phyloP scores from a whole-genome alignment of 2,888 invertebrate species.

The Dascillus cervinus region DNA sequence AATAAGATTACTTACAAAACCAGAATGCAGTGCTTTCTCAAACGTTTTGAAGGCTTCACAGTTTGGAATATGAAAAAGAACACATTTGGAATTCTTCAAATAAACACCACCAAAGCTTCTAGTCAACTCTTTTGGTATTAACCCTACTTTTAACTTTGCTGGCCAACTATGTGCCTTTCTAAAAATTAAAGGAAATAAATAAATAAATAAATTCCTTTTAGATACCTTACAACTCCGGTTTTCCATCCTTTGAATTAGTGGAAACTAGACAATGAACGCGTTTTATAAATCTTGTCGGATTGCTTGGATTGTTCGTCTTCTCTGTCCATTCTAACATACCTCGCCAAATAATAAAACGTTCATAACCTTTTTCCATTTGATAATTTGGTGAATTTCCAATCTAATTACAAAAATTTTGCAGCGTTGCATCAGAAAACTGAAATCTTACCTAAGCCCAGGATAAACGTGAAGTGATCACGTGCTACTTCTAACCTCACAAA shows the following conservation, averaged over 20 bases:
- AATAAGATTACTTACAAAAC: conserved; percentile 63
- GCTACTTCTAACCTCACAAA: too few relatives aligned
- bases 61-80: conserved; percentile 78
- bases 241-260: conserved; percentile 68
- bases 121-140: conserved; percentile 88
- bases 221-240: conserved; percentile 68
- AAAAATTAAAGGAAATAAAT: conserved; percentile 6
- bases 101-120: conserved; percentile 84
- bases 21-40: conserved; percentile 88
- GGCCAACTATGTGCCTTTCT: conserved; percentile 92
- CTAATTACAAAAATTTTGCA: too few relatives aligned
- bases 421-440: too few relatives aligned
- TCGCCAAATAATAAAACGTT: conserved; percentile 50
- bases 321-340: conserved; percentile 91
- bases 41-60: conserved; percentile 82
- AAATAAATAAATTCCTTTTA: conserved; percentile 3
- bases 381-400: too few relatives aligned
- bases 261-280: conserved; percentile 73
- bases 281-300: conserved; percentile 67
- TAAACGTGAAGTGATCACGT: too few relatives aligned
- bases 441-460: too few relatives aligned
- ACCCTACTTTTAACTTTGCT: conserved; percentile 82
- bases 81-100: conserved; percentile 87
- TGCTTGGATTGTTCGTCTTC: conserved; percentile 70
- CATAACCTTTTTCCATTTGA: too few relatives aligned